Conservation (phyloP, 1,140 invertebrate species). For the Zaprionus taronus region DNA sequence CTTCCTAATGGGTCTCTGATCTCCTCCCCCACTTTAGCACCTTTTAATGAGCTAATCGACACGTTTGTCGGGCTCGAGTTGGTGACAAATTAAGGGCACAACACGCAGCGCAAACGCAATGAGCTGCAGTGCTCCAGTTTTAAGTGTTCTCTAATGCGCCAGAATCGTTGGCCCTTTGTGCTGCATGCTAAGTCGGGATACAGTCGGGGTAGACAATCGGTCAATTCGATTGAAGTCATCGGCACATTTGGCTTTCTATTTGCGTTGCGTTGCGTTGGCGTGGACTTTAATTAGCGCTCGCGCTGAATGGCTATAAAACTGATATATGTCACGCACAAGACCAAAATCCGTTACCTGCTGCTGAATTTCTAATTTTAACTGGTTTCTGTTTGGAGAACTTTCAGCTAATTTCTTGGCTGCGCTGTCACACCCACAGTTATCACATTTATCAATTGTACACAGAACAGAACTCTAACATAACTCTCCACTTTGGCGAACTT, state of each 20-base stretch:
- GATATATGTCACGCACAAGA: constrained; percentile 71
- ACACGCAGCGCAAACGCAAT: constrained; percentile 41
- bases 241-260: constrained; percentile 63
- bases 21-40: constrained; percentile 27
- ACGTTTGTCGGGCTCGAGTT: constrained; percentile 16
- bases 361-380: constrained; percentile 62
- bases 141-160: constrained; percentile 47
- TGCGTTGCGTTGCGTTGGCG: constrained; percentile 46
- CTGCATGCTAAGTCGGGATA: constrained; percentile 30
- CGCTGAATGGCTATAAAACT: constrained; percentile 65
- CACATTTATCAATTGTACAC: constrained; percentile 11
- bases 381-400: constrained; percentile 34
- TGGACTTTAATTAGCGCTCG: constrained; percentile 66
- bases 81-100: constrained; percentile 65
- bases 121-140: constrained; percentile 52
- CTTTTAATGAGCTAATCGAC: constrained; percentile 19
- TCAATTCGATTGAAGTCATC: constrained; percentile 59
- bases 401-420: constrained; percentile 36
- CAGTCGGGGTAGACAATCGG: constrained; percentile 8
- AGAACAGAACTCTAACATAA: background rate
- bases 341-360: constrained; percentile 38
- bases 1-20: background rate
- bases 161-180: constrained; percentile 34
- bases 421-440: constrained; percentile 55
- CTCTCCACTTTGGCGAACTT: constrained; percentile 12